phyloP scores from a whole-genome alignment of 1,140 invertebrate genomes.

The Myzus persicae region DNA sequence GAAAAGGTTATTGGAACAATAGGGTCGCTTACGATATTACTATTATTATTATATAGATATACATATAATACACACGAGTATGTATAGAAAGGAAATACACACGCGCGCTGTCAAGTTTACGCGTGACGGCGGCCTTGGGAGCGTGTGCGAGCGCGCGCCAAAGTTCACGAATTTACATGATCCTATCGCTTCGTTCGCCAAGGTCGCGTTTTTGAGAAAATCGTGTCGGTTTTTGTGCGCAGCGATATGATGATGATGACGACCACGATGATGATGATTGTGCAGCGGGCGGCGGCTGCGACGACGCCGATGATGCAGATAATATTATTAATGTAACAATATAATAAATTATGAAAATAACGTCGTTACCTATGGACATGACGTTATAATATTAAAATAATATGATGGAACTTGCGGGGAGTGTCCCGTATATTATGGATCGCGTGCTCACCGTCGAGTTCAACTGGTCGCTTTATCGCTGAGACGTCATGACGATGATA shows the following conservation, averaged over 20 bases:
- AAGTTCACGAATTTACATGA: slow-evolving; percentile 44
- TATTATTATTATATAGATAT: background rate
- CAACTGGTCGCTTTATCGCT: background rate
- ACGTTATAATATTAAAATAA: background rate
- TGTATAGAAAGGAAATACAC: background rate
- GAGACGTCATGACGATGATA: background rate
- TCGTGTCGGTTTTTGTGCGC: background rate
- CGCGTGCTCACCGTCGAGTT: background rate
- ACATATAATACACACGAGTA: background rate
- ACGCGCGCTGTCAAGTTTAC: slow-evolving; percentile 27
- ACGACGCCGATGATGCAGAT: background rate
- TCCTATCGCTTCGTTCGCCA: slow-evolving; percentile 5
- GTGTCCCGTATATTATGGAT: background rate
- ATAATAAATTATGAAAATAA: background rate
- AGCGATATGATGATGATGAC: background rate
- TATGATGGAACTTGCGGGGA: background rate
- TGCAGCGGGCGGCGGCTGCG: background rate
- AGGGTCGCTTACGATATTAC: slow-evolving; percentile 3
- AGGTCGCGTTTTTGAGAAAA: slow-evolving; percentile 27
- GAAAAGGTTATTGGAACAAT: slow-evolving; percentile 31
- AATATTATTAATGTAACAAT: background rate
- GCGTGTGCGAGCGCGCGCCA: background rate
- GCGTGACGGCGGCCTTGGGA: slow-evolving; percentile 10
- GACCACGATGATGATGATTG: background rate
- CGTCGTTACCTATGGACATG: background rate